Evolutionary conservation across 2,888 invertebrate genomes (phyloP).

Genomic region (Chloromyia formosa): DNA sequence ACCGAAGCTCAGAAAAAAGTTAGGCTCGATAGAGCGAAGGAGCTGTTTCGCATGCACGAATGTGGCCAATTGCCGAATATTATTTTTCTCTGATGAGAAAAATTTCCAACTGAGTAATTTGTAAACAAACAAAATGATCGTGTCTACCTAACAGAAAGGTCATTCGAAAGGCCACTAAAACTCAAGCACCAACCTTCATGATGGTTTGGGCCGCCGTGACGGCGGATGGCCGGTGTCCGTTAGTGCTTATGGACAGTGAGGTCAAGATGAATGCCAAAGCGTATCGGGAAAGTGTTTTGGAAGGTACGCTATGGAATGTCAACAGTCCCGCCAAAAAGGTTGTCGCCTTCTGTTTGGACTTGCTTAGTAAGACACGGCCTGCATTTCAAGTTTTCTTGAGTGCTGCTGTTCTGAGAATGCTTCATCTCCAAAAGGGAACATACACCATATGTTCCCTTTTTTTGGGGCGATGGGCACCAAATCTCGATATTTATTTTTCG

Average conservation of each 20-base stretch:
- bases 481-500: no score
- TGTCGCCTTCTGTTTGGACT: no score
- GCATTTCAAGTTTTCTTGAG: no score
- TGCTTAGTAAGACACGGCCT: no score
- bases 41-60: not conserved
- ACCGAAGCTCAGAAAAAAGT: not conserved
- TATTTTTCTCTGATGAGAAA: not conserved
- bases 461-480: no score
- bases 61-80: not conserved
- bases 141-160: not conserved
- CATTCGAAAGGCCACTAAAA: not conserved
- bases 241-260: not conserved
- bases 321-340: no score
- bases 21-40: not conserved
- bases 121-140: not conserved
- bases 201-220: not conserved
- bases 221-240: not conserved
- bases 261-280: not conserved
- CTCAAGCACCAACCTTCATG: not conserved
- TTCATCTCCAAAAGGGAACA: no score
- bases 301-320: no score
- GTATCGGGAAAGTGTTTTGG: not conserved
- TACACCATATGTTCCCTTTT: no score
- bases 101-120: not conserved
- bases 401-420: no score